Conservation (phyloP, 2,888 invertebrate species). For the Coenonympha glycerion region DNA sequence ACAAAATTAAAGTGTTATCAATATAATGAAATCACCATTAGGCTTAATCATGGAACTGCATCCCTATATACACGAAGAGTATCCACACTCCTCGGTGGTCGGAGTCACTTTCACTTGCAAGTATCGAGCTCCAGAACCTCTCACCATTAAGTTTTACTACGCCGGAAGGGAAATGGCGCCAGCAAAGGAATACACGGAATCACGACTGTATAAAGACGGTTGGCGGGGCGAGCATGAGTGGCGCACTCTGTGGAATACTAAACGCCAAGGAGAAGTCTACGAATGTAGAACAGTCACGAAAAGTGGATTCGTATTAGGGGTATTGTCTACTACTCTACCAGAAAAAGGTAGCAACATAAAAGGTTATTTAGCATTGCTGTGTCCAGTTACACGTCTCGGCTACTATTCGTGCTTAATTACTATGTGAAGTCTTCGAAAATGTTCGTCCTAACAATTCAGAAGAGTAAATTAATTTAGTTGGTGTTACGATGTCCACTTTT, state of each 20-base stretch:
- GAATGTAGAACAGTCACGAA: constrained; percentile 60
- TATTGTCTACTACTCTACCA: constrained; percentile 53
- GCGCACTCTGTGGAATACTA: constrained; percentile 51
- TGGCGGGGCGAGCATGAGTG: constrained; percentile 55
- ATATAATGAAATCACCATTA: constrained; percentile 34
- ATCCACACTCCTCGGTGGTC: constrained; percentile 34
- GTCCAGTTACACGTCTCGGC: constrained; percentile 18
- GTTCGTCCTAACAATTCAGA: not conserved
- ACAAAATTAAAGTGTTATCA: not conserved
- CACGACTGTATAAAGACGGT: constrained; percentile 45
- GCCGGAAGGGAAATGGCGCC: constrained; percentile 43
- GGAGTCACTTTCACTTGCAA: constrained; percentile 57
- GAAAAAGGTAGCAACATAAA: constrained; percentile 43
- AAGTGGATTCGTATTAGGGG: constrained; percentile 53
- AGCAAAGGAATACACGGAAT: constrained; percentile 46
- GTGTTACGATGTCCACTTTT: constrained; percentile 7
- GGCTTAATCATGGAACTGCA: constrained; percentile 67
- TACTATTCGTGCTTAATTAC: constrained; percentile 10
- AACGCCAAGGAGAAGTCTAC: constrained; percentile 42
- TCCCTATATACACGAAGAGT: constrained; percentile 48
- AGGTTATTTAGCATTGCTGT: constrained; percentile 15
- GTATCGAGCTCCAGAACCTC: constrained; percentile 59
- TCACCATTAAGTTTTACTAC: constrained; percentile 57
- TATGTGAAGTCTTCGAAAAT: constrained; percentile 7
- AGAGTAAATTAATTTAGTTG: not conserved